Conservation (phyloP, 2,113 vertebrate genomes). For the Callithrix jacchus region DNA sequence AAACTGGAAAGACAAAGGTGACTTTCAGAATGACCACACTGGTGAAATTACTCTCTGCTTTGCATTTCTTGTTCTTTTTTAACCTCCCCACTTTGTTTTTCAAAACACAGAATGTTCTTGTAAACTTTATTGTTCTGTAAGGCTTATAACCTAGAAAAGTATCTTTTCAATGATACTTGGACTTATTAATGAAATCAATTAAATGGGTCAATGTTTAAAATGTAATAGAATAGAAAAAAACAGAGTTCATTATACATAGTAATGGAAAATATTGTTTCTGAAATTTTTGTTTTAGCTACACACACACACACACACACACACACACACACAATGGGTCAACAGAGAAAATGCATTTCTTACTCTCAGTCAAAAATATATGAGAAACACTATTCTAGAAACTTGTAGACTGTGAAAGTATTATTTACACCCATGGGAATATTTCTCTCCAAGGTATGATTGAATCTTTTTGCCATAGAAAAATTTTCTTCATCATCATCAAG, state of each 20-base stretch:
- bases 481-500: background rate
- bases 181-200: background rate
- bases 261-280: background rate
- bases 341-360: background rate
- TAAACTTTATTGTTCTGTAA: background rate
- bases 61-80: background rate
- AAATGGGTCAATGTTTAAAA: background rate
- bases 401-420: background rate
- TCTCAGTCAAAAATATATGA: background rate
- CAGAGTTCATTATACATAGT: background rate
- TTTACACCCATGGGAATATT: background rate
- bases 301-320: background rate
- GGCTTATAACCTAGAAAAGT: background rate
- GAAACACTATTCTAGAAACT: conserved; percentile 7
- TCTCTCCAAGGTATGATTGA: background rate
- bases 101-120: background rate
- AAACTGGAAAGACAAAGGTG: background rate
- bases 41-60: background rate
- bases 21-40: background rate
- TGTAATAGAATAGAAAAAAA: background rate
- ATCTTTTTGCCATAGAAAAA: background rate
- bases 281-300: conserved; percentile 11
- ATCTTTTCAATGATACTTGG: background rate
- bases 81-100: background rate
- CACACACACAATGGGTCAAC: background rate